Percentiles rank a stretch among this genome's conserved stretches.
Evolutionary conservation across 2,113 vertebrate species (phyloP).

Genomic region (Gopherus evgoodei): DNA sequence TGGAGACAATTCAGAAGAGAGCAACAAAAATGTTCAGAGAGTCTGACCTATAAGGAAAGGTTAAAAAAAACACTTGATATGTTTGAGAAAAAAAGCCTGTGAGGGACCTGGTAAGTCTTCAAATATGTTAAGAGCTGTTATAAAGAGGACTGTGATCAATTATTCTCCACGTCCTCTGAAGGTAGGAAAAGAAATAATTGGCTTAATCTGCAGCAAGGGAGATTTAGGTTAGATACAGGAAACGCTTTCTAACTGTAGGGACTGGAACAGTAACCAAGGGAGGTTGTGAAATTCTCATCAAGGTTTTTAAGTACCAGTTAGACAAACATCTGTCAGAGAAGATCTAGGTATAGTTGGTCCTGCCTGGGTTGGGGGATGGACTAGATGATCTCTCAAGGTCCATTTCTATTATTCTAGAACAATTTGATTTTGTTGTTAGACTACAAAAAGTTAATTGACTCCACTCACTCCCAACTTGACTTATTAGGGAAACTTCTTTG

Average conservation of each 20-base stretch:
- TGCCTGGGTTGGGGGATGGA: not conserved
- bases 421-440: not conserved
- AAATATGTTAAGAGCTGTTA: not conserved
- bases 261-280: not conserved
- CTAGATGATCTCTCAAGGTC: not conserved
- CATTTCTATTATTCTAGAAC: not conserved
- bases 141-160: not conserved
- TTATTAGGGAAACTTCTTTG: not conserved
- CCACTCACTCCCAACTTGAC: not conserved
- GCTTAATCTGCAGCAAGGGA: not conserved
- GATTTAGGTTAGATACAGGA: not conserved
- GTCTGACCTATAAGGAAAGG: not conserved
- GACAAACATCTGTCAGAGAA: not conserved
- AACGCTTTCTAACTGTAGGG: not conserved
- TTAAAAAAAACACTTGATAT: not conserved
- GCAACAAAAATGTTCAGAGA: not conserved
- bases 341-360: not conserved
- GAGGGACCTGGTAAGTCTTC: not conserved
- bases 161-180: not conserved
- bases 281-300: not conserved
- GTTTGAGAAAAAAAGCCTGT: not conserved
- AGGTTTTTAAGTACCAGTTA: not conserved
- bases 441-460: not conserved
- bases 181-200: not conserved
- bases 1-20: not conserved